Percentiles rank a stretch among this genome's conserved stretches.
phyloP scores from a whole-genome alignment of 2,113 vertebrate genomes.

The Python bivittatus region DNA sequence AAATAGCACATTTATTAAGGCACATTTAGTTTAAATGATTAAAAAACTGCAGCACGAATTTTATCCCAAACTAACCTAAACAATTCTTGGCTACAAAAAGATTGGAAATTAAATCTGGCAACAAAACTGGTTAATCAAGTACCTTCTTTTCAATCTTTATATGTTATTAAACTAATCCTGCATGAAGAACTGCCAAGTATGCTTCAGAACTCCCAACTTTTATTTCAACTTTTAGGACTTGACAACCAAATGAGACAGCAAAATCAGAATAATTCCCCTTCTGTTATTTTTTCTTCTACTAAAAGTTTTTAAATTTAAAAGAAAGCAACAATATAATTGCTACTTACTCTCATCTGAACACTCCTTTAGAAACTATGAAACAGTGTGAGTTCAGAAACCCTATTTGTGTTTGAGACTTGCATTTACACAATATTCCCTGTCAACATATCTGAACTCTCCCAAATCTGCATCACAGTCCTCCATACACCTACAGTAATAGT shows the following conservation, averaged over 20 bases:
- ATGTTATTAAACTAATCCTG: background rate
- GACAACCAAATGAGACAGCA: background rate
- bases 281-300: background rate
- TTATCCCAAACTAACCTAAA: background rate
- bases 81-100: background rate
- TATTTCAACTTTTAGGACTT: conserved; percentile 9
- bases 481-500: conserved; percentile 72
- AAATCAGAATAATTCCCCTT: background rate
- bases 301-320: conserved; percentile 35
- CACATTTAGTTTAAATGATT: background rate
- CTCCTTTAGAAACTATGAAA: background rate
- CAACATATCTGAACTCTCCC: conserved; percentile 53
- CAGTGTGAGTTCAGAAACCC: conserved; percentile 50
- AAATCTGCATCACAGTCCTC: conserved; percentile 58
- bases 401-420: conserved; percentile 63
- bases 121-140: background rate
- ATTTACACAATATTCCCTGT: conserved; percentile 63
- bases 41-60: background rate
- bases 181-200: conserved; percentile 6
- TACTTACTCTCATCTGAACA: conserved; percentile 36
- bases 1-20: background rate
- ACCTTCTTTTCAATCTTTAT: conserved; percentile 1
- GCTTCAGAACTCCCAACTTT: background rate
- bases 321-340: background rate
- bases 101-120: background rate